Percentiles rank a stretch among this genome's conserved stretches.
Evolutionary conservation across 2,797 vertebrate species (phyloP).

Genomic region (Micromesistius poutassou): DNA sequence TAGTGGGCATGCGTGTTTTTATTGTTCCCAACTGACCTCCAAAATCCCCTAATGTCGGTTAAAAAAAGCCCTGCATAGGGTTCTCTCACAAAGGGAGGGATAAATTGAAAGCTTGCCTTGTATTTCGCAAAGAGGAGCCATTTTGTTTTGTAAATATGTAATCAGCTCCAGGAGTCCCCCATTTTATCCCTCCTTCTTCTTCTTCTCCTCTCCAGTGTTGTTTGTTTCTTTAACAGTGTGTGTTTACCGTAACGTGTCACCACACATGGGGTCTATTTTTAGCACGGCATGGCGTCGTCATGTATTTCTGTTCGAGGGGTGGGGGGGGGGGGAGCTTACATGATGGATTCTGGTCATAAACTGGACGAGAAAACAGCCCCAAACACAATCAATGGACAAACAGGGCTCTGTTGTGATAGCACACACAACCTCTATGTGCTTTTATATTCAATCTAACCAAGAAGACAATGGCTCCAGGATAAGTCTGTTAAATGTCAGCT

Average conservation of each 20-base stretch:
- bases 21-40: slow-evolving; percentile 37
- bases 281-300: slow-evolving; percentile 48
- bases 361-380: slow-evolving; percentile 7
- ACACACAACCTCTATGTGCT: slow-evolving; percentile 12
- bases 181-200: not conserved
- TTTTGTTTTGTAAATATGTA: not conserved
- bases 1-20: not conserved
- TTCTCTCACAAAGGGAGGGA: slow-evolving; percentile 22
- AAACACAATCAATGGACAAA: slow-evolving; percentile 36
- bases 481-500: not conserved
- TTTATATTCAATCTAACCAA: slow-evolving; percentile 5
- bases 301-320: slow-evolving; percentile 39
- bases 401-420: slow-evolving; percentile 22
- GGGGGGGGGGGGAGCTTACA: slow-evolving; percentile 36
- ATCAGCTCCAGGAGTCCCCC: not conserved
- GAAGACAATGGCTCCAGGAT: not conserved
- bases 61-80: slow-evolving; percentile 1
- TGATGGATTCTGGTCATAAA: slow-evolving; percentile 21
- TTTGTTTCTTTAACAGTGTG: slow-evolving; percentile 40
- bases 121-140: slow-evolving; percentile 21
- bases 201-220: slow-evolving; percentile 29
- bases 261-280: slow-evolving; percentile 72
- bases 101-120: slow-evolving; percentile 33
- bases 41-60: slow-evolving; percentile 35
- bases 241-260: slow-evolving; percentile 65